Evolutionary conservation across 2,113 vertebrate species (phyloP), one percentile per base, ranked within the genome.

Genomic region (Mola mola): DNA sequence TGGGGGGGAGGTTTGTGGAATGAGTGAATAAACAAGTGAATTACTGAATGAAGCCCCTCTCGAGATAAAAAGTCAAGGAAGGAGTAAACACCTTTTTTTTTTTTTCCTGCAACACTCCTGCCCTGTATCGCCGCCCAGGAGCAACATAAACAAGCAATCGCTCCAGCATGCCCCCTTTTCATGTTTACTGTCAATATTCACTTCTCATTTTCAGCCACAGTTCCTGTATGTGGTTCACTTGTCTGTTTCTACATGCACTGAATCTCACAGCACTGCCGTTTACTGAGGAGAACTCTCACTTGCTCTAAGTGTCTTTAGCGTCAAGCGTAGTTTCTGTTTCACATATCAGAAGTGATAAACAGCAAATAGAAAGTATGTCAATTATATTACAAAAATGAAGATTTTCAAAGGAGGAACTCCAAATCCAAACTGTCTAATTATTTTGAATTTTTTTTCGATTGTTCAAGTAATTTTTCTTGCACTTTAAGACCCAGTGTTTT

Each of bases 161-260:
- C 68, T 73, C 47, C 22, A 44, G 33, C 52, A 38, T 59, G 42
- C 55, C 66, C 47, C 60, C 6, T 13, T 50, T 25, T 24, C 44
- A n/a, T 58, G 52, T 60, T 63, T 41, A 62, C 59, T 16, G 28
- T 62, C 44, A 41, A 43, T 42, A n/a, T n/a, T n/a, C n/a, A n/a
- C n/a, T n/a, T 34, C 24, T 55, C 49, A 62, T 21, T 33, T 21
- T 41, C 36, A 58, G 25, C 13, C 37, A 50, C 43, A 60, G 2
- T 43, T 38, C 8, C 17, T 37, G 26, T 19, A 63, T 20, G 38
- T 44, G 31, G 3, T 38, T 2, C 15, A 38, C 26, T 40, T 16
- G 31, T 50, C 15, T 29, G 29, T 31, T 33, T 29, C 19, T 8
- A 25, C 41, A 33, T 22, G 1, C 20, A 17, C 19, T 40, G 7